Conservation (phyloP, 2,113 vertebrate genomes). For the Brachyistius frenatus region DNA sequence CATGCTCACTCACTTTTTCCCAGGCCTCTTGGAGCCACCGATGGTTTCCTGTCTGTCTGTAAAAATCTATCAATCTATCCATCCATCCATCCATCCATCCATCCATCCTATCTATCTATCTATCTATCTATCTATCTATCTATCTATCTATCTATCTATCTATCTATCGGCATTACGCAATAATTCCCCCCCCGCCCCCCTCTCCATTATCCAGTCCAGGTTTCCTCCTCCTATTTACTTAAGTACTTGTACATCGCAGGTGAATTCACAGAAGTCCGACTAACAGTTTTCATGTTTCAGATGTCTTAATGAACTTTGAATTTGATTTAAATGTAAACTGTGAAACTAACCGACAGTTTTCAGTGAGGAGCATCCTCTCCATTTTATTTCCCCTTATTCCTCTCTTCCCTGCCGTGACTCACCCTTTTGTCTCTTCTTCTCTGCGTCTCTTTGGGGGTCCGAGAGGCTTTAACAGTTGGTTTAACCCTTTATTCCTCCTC, state of each 20-base stretch:
- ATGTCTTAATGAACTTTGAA: no score
- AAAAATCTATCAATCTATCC: not conserved
- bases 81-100: conserved; percentile 27
- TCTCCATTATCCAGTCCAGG: no score
- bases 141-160: conserved; percentile 4
- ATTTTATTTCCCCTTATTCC: no score
- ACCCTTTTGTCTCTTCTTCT: not conserved
- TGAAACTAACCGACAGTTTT: no score
- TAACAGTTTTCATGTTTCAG: no score
- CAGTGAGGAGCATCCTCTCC: no score
- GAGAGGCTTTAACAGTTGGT: conserved; percentile 31
- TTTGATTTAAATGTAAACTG: no score
- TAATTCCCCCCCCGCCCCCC: not conserved
- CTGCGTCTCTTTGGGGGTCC: not conserved
- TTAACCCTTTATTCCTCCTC: conserved; percentile 17
- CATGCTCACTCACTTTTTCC: conserved; percentile 52
- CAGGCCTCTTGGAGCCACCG: conserved; percentile 66
- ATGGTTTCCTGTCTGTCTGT: conserved; percentile 34
- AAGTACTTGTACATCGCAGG: no score
- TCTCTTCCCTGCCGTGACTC: no score
- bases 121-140: conserved; percentile 27
- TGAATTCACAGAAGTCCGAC: no score
- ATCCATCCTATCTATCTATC: conserved; percentile 39
- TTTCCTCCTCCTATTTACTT: not conserved
- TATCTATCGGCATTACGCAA: not conserved